Percentiles rank a stretch among this genome's conserved stretches.
These are phyloP conservation scores for Hestina assimilis DNA, from an alignment of 1,140 invertebrate species.

Conservation along the genomic window DNA sequence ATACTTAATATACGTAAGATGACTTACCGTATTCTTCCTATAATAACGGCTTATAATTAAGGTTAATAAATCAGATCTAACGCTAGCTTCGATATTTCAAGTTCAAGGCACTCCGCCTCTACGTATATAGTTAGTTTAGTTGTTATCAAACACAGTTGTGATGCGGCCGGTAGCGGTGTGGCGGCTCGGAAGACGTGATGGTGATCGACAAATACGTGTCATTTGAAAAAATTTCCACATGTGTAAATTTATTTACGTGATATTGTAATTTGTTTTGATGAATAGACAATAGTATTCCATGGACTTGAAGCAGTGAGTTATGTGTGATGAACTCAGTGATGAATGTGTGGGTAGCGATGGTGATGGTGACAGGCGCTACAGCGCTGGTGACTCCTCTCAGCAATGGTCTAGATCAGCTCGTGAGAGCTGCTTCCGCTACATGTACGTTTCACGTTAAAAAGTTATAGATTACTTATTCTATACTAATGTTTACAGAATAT, in stretches of 20 bases:
- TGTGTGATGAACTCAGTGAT: slow-evolving; percentile 4
- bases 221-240: neutral
- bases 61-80: neutral
- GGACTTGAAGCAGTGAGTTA: no score
- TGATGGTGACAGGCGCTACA: slow-evolving; percentile 11
- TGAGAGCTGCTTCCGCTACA: slow-evolving; percentile 44
- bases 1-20: no score
- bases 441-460: slow-evolving; percentile 47
- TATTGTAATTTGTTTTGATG: no score
- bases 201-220: neutral
- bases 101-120: neutral
- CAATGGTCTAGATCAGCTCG: slow-evolving; percentile 39
- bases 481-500: no score
- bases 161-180: neutral
- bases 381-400: slow-evolving; percentile 38
- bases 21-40: no score
- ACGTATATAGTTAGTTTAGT: neutral
- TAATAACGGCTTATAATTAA: neutral
- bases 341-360: slow-evolving; percentile 11
- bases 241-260: neutral
- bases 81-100: neutral
- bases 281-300: no score
- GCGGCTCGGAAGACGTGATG: neutral
- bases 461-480: no score
- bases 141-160: neutral